A percentile compares a stretch with the other conserved stretches of the same genome.
These are phyloP conservation scores for Plumapathes pennacea DNA, from an alignment of 92 coral and sea anemone species.

Conservation along the genomic window DNA sequence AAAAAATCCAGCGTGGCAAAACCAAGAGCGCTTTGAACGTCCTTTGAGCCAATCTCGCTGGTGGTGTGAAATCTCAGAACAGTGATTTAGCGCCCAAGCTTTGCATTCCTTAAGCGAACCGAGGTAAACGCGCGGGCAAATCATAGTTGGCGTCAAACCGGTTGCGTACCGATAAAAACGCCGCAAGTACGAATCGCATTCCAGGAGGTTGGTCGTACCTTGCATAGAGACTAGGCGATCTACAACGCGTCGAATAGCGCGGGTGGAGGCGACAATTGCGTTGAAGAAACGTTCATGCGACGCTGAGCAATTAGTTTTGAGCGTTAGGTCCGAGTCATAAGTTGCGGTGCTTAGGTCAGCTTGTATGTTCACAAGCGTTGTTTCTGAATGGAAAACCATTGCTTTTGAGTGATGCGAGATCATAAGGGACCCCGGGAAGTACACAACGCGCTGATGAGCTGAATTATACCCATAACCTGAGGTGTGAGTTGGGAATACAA, in stretches of 20 bases:
- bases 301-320: not conserved
- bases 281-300: not conserved
- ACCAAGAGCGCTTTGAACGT: slow-evolving; percentile 5
- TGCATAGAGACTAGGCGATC: not conserved
- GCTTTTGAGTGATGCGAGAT: slow-evolving; percentile 9
- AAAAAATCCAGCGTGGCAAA: slow-evolving; percentile 10
- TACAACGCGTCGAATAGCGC: not conserved
- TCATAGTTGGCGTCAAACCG: not conserved
- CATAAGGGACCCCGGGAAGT: slow-evolving; percentile 14
- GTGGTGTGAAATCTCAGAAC: too few species aligned
- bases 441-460: not conserved
- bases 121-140: not conserved
- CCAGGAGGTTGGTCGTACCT: not conserved
- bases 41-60: too few species aligned
- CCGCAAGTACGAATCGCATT: slow-evolving; percentile 12
- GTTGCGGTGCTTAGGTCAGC: not conserved
- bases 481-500: not conserved
- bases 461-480: too few species aligned
- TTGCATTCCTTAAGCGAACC: not conserved
- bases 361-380: slow-evolving; percentile 2
- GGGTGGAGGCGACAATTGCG: not conserved
- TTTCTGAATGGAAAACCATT: not conserved
- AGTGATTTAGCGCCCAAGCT: not conserved
- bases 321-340: not conserved
- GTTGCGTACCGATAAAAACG: not conserved